phyloP scores from a whole-genome alignment of 2,888 invertebrate species.

The Kryphioiulus occultus region DNA sequence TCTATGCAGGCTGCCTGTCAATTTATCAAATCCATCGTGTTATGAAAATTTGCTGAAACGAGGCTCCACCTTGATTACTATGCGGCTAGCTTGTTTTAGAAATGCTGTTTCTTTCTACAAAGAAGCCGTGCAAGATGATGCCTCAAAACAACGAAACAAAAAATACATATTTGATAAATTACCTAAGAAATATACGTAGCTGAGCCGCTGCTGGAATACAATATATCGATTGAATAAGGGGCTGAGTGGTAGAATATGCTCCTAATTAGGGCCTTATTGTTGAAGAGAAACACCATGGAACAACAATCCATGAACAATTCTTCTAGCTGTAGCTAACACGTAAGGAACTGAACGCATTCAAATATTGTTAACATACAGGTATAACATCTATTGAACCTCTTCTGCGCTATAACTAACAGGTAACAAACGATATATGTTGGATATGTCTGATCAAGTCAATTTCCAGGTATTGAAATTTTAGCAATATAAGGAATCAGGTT shows the following conservation, averaged over 20 bases:
- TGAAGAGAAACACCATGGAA: not conserved
- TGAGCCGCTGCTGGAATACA: not conserved
- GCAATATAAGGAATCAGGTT: too few species aligned
- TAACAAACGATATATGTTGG: too few species aligned
- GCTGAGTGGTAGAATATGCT: not conserved
- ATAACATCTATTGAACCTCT: too few species aligned
- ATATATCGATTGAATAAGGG: not conserved
- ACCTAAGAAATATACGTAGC: not conserved
- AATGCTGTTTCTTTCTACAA: not conserved
- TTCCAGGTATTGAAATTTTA: too few species aligned
- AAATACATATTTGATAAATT: not conserved
- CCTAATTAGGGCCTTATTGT: not conserved
- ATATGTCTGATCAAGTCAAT: too few species aligned
- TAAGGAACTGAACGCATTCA: too few species aligned
- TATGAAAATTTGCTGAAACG: not conserved
- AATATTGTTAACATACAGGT: too few species aligned
- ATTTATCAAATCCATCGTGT: not conserved
- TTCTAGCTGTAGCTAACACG: too few species aligned
- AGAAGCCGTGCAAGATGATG: not conserved
- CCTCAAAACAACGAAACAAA: not conserved
- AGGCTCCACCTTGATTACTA: not conserved
- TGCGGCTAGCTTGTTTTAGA: not conserved
- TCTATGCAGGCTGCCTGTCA: not conserved
- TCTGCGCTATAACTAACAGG: too few species aligned
- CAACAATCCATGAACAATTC: not conserved